Conservation (phyloP, 2,113 vertebrate genomes). For the Circaetus gallicus region DNA sequence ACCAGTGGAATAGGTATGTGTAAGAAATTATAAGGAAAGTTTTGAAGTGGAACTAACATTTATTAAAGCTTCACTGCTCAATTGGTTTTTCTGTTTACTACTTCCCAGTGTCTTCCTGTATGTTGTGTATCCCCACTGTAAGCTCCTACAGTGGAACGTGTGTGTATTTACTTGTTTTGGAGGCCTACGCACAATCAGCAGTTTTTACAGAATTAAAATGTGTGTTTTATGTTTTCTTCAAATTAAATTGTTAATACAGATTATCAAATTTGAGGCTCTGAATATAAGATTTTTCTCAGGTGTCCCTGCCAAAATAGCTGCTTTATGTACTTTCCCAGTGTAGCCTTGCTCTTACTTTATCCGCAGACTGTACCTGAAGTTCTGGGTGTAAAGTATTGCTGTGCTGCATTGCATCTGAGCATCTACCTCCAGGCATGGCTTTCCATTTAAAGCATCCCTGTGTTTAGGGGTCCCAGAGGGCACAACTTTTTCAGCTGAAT, state of each 20-base stretch:
- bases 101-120: not conserved
- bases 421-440: not conserved
- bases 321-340: not conserved
- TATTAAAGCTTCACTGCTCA: not conserved
- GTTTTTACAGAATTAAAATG: not conserved
- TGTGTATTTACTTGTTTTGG: not conserved
- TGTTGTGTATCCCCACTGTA: not conserved
- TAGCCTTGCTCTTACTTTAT: not conserved
- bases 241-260: not conserved
- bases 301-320: not conserved
- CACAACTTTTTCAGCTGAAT: not conserved
- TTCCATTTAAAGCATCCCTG: not conserved
- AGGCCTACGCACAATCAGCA: not conserved
- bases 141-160: not conserved
- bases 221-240: not conserved
- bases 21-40: not conserved
- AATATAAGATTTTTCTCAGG: not conserved
- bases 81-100: not conserved
- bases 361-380: not conserved
- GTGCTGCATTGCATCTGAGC: not conserved
- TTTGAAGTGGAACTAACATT: not conserved
- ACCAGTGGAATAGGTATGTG: not conserved
- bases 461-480: not conserved
- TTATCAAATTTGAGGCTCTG: not conserved
- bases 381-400: not conserved